phyloP scores from a whole-genome alignment of 2,888 invertebrate genomes.

The Urechis unicinctus region DNA sequence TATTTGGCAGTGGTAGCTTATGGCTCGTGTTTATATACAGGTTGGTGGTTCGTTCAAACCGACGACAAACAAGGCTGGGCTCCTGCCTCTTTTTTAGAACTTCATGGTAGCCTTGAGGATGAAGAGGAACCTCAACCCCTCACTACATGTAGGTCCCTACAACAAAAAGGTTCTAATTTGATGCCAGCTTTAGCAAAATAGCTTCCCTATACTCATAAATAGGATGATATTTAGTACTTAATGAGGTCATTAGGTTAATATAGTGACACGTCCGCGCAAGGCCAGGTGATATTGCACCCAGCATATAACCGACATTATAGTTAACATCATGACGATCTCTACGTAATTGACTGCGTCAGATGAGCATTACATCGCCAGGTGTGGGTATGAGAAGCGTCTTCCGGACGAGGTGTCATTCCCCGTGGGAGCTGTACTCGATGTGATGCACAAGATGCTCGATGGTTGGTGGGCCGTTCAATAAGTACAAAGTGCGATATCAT shows the following conservation, averaged over 20 bases:
- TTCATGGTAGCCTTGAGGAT: neutral
- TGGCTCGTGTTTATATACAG: slow-evolving; percentile 2
- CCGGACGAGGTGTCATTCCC: slow-evolving; percentile 10
- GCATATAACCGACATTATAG: no score
- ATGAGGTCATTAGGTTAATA: no score
- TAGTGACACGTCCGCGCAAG: no score
- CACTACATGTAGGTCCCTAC: slow-evolving; percentile 6
- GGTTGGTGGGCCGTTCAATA: slow-evolving; percentile 17
- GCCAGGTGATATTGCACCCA: no score
- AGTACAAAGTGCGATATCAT: neutral
- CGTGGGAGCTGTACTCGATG: slow-evolving; percentile 10
- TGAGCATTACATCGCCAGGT: slow-evolving; percentile 11
- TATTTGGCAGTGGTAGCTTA: neutral
- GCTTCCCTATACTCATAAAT: no score
- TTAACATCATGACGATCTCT: no score
- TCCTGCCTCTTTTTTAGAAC: slow-evolving; percentile 14
- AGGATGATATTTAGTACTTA: no score
- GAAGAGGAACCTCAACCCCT: slow-evolving; percentile 9
- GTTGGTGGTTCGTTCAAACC: slow-evolving; percentile 19
- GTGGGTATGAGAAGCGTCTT: slow-evolving; percentile 6
- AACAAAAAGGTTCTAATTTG: no score
- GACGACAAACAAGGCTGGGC: slow-evolving; percentile 14
- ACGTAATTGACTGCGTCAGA: no score
- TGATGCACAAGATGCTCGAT: slow-evolving; percentile 16
- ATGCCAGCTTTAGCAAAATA: no score